phyloP scores from a whole-genome alignment of 2,113 vertebrate species.

The Cyanoderma ruficeps region DNA sequence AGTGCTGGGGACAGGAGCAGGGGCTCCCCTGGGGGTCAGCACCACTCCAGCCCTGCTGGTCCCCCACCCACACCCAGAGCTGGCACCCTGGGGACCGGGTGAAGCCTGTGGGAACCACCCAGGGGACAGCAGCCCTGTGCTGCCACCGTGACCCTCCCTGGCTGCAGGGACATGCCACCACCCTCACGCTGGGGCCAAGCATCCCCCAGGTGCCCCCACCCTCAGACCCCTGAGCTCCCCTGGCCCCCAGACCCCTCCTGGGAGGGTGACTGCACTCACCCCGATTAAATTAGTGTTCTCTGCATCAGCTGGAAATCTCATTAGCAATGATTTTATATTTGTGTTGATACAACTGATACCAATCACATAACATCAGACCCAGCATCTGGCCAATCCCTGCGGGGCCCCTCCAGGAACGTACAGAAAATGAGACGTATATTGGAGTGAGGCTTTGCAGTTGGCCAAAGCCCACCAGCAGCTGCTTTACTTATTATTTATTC shows the following conservation, averaged over 20 bases:
- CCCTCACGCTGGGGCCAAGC: fast-evolving
- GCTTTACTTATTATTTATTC: not conserved
- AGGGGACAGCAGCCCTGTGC: not conserved
- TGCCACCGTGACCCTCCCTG: not conserved
- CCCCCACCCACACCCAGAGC: not conserved
- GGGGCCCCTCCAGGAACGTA: not conserved
- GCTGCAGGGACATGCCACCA: not conserved
- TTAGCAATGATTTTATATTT: not conserved
- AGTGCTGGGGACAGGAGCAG: not conserved
- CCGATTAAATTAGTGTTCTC: fast-evolving
- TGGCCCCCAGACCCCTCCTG: not conserved
- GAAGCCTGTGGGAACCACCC: not conserved
- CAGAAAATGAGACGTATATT: fast-evolving
- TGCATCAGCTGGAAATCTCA: not conserved
- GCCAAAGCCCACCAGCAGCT: not conserved
- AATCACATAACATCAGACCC: fast-evolving
- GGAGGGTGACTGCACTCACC: not conserved
- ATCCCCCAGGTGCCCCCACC: not conserved
- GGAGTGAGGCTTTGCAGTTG: fast-evolving
- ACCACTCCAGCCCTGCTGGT: not conserved
- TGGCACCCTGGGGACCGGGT: fast-evolving
- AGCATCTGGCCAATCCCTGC: not conserved
- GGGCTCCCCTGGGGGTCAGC: not conserved
- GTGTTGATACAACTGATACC: not conserved
- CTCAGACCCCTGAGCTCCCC: not conserved